Percentiles rank a stretch among this genome's conserved stretches.
phyloP scores from a whole-genome alignment of 2,797 vertebrate genomes.

The Tiaroga cobitis region DNA sequence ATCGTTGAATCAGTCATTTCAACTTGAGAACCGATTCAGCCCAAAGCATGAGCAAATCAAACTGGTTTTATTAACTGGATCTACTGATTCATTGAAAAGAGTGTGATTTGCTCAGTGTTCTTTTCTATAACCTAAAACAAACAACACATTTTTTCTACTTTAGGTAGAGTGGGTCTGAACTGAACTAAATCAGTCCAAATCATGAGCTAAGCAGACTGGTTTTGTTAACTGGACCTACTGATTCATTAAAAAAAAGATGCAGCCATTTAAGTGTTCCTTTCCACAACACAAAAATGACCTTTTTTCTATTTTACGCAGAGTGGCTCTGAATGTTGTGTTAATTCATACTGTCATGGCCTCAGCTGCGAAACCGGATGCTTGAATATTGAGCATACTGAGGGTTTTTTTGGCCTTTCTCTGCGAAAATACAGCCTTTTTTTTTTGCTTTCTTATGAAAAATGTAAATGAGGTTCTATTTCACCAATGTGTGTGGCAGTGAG shows the following conservation, averaged over 20 bases:
- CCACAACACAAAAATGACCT: background rate
- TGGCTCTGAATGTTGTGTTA: conserved; percentile 4
- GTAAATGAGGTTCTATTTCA: conserved; percentile 74
- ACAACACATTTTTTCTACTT: background rate
- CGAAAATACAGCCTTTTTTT: conserved; percentile 9
- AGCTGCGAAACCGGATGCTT: background rate
- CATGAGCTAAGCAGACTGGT: background rate
- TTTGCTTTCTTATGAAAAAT: conserved; percentile 67
- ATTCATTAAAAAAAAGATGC: background rate
- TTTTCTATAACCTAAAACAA: background rate
- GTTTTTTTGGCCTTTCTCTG: background rate
- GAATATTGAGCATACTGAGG: background rate
- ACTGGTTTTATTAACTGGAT: background rate
- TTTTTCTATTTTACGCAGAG: background rate
- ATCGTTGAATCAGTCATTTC: background rate
- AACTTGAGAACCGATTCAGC: background rate
- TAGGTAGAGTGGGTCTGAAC: background rate
- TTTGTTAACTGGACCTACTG: background rate
- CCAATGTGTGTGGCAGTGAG: conserved; percentile 49
- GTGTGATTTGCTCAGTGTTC: background rate
- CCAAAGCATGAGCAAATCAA: background rate
- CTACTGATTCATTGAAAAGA: background rate
- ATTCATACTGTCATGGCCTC: conserved; percentile 15
- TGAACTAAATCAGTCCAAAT: background rate
- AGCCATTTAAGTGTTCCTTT: background rate